Evolutionary conservation across 1,140 invertebrate species (phyloP), one percentile per base, ranked within the genome.

Genomic region (Nixonia krombeini): DNA sequence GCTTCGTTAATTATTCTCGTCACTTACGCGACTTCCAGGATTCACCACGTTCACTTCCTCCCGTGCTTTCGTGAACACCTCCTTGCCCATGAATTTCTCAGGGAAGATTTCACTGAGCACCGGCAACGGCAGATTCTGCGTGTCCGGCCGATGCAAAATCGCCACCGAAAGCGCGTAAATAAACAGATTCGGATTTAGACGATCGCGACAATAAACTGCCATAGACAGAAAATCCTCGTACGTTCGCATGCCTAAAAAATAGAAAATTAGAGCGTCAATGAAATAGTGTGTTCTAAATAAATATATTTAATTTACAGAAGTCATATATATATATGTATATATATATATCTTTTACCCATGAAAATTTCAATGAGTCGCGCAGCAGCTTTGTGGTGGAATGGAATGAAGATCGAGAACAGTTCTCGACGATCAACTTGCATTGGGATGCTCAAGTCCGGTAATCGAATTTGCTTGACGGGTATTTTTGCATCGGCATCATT

Each of bases 161-260:
- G 91, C 91, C 13, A 94, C 92, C 0, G 91, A 92, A 1, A 90
- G 81, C 4, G 90, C 89, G 74, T 94, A 94, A 77, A 92, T 90
- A 83, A 93, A 94, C 82, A 94, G 80, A 72, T 91, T 90, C 0
- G 92, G 90, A 78, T 94, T 94, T 23, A 93, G 79, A 13, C 91
- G 88, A 74, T 93, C 90, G 28, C 91, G 89, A 55, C 89, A 90
- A 72, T 90, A 94, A 1, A 90, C 88, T 5, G 89, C 87, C 6
- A 91, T 81, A 0, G 92, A 91, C 52, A 89, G 75, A 23, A 94
- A 87, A 46, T 93, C 92, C 0, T 93, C 90, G 13, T 90, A 80
- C 1, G 88, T 88, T 55, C 90, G 84, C 88, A 92, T 89, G 41
- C 87, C 91, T 91, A 31, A 12, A 71, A 65, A 1, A 33, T 2